phyloP scores from a whole-genome alignment of 1,140 invertebrate genomes.

The Saxidomus purpurata region DNA sequence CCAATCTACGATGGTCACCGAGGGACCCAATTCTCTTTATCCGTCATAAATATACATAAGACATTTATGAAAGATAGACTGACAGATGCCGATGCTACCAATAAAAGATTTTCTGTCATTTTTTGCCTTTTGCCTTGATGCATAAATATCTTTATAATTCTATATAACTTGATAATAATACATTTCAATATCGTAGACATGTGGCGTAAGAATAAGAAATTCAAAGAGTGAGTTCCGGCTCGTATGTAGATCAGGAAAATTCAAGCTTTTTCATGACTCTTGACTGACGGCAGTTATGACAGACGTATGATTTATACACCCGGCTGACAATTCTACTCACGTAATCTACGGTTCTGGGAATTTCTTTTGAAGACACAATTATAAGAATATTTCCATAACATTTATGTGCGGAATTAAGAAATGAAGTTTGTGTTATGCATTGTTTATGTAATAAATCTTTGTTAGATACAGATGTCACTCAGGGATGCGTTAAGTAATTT shows the following conservation, averaged over 20 bases:
- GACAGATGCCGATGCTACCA: background rate
- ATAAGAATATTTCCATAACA: background rate
- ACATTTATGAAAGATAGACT: background rate
- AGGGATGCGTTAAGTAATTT: conserved; percentile 7
- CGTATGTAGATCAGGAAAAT: background rate
- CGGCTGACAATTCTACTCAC: background rate
- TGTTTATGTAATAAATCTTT: conserved; percentile 33
- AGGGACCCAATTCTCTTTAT: background rate
- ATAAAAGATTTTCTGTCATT: background rate
- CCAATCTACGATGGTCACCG: too few species aligned
- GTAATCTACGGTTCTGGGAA: conserved; percentile 13
- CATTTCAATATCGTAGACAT: background rate
- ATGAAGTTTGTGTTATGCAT: conserved; percentile 23
- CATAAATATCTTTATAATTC: background rate
- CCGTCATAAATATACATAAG: background rate
- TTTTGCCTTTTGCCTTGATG: background rate
- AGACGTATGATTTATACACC: conserved; percentile 1
- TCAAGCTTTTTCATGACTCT: background rate
- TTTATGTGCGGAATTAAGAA: conserved; percentile 12
- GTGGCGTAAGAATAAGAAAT: conserved; percentile 1
- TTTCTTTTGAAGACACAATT: conserved; percentile 7
- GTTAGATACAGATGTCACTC: background rate
- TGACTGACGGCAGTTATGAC: background rate
- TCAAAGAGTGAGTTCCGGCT: background rate
- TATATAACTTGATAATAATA: background rate